A percentile compares a stretch with the other conserved stretches of the same genome.
phyloP scores from a whole-genome alignment of 2,113 vertebrate genomes.

The Donacobius atricapilla region DNA sequence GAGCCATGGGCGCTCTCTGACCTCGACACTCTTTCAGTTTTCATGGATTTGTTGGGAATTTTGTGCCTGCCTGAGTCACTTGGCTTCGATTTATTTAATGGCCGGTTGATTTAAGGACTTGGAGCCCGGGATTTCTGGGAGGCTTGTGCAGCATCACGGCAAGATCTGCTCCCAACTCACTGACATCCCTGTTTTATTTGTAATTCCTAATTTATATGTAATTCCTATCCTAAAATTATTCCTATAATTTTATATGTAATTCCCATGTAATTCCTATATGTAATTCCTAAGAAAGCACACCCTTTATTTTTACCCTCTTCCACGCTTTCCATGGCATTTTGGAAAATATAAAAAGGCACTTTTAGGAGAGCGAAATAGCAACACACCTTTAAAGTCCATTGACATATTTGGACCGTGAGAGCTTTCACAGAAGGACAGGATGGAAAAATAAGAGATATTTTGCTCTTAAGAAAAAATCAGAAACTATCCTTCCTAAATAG shows the following conservation, averaged over 20 bases:
- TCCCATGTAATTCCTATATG: background rate
- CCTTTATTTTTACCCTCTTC: background rate
- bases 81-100: background rate
- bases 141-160: background rate
- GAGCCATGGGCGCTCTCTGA: background rate
- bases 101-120: background rate
- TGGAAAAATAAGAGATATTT: conserved; percentile 48
- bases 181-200: background rate
- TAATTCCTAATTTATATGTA: too few relatives aligned
- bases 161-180: background rate
- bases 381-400: conserved; percentile 53
- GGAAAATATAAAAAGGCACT: background rate
- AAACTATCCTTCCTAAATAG: conserved; percentile 43
- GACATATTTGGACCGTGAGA: conserved; percentile 58
- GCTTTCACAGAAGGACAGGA: conserved; percentile 35
- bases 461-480: background rate
- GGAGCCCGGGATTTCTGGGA: background rate
- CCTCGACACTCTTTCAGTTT: background rate
- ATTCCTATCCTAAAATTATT: background rate
- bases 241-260: background rate
- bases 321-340: background rate
- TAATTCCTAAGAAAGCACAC: background rate
- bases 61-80: background rate
- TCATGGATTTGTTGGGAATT: background rate
- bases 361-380: background rate